Conservation (phyloP, 2,113 vertebrate genomes). For the Callospermophilus lateralis region DNA sequence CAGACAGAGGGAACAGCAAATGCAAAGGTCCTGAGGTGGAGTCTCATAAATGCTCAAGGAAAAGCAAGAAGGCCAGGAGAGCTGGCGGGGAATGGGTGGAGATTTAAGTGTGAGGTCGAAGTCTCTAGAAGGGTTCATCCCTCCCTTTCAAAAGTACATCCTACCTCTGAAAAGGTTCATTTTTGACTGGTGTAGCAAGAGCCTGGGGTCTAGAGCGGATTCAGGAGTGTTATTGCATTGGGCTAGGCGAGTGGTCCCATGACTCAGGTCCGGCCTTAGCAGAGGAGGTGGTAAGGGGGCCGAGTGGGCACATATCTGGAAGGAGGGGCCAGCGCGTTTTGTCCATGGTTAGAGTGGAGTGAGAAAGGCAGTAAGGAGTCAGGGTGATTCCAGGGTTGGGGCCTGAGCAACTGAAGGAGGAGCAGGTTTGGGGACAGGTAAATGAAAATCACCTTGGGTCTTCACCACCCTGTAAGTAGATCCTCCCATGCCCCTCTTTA, state of each 20-base stretch:
- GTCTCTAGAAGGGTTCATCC: not conserved
- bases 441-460: not conserved
- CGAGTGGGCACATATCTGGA: not conserved
- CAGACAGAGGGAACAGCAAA: not conserved
- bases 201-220: not conserved
- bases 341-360: not conserved
- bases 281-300: not conserved
- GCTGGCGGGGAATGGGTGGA: not conserved
- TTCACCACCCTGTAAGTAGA: not conserved
- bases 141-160: not conserved
- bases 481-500: not conserved
- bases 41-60: not conserved
- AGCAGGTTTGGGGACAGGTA: not conserved
- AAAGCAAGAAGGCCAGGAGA: not conserved
- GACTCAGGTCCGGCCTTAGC: not conserved
- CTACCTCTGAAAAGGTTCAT: not conserved
- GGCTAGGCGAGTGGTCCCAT: not conserved
- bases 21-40: not conserved
- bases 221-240: not conserved
- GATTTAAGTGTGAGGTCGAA: not conserved
- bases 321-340: not conserved
- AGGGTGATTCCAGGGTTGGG: not conserved
- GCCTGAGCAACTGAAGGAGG: not conserved
- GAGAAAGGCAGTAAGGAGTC: not conserved
- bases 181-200: not conserved